A percentile compares a stretch with the other conserved stretches of the same genome.
Conservation (phyloP, 2,888 invertebrate species). For the Vanessa cardui region DNA sequence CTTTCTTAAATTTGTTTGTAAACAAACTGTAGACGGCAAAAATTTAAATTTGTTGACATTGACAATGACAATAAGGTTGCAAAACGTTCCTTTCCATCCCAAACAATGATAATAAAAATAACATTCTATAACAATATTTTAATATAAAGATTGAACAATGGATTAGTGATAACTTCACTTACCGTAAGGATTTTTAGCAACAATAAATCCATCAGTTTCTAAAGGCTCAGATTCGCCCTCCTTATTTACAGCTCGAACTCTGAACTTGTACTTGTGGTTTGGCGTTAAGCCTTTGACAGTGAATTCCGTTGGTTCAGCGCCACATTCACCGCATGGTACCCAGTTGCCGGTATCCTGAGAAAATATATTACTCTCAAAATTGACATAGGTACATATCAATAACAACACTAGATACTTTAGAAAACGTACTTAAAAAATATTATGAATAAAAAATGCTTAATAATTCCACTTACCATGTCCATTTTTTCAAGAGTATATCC, state of each 20-base stretch:
- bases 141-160: not conserved
- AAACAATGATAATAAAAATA: not conserved
- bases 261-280: conserved; percentile 98
- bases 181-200: conserved; percentile 98
- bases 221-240: conserved; percentile 98
- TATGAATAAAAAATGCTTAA: not conserved
- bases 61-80: not conserved
- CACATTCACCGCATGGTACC: conserved; percentile 97
- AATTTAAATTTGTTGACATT: not conserved
- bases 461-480: conserved; percentile 85
- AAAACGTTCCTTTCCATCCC: not conserved
- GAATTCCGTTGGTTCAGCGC: conserved; percentile 90
- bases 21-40: not conserved
- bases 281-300: conserved; percentile 95
- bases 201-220: conserved; percentile 93
- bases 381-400: too few relatives aligned
- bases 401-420: too few relatives aligned
- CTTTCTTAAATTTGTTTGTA: conserved; percentile 7
- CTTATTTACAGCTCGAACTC: conserved; percentile 98
- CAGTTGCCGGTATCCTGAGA: conserved; percentile 93
- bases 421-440: too few relatives aligned
- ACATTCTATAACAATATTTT: not conserved
- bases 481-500: conserved; percentile 97
- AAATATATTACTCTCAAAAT: not conserved
- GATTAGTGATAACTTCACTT: conserved; percentile 43